These are phyloP conservation scores for Patella ulyssiponensis DNA, from an alignment of 2,888 invertebrate species.

Conservation along the genomic window DNA sequence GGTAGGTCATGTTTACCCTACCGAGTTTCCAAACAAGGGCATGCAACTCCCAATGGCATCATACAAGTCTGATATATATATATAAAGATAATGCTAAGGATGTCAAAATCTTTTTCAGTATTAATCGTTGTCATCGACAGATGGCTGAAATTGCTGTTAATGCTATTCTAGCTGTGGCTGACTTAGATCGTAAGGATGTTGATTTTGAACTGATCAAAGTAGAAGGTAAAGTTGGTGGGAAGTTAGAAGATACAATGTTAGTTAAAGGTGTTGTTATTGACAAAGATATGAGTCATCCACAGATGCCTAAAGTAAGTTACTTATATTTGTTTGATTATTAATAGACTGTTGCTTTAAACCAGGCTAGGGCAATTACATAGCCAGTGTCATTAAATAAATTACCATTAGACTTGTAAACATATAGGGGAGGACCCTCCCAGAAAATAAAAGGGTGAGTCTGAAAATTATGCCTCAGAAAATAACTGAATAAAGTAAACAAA, in stretches of 20 bases:
- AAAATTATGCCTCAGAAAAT: too few relatives aligned
- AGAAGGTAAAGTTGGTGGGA: slow-evolving; percentile 96
- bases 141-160: slow-evolving; percentile 99
- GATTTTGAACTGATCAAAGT: slow-evolving; percentile 99
- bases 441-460: background rate
- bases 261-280: slow-evolving; percentile 98
- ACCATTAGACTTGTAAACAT: background rate
- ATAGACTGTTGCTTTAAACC: too few relatives aligned
- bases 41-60: too few relatives aligned
- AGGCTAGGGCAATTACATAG: background rate
- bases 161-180: slow-evolving; percentile 96
- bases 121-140: slow-evolving; percentile 95
- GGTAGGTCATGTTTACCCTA: too few relatives aligned
- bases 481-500: too few relatives aligned
- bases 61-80: too few relatives aligned
- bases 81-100: too few relatives aligned
- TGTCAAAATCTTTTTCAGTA: slow-evolving; percentile 74
- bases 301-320: slow-evolving; percentile 91
- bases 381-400: background rate
- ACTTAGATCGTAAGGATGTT: slow-evolving; percentile 92
- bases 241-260: slow-evolving; percentile 95
- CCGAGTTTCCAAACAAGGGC: too few relatives aligned
- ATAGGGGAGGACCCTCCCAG: background rate
- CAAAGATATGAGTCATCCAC: slow-evolving; percentile 99
- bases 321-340: background rate